Evolutionary conservation across 2,113 vertebrate genomes (phyloP).

Genomic region (Neomonachus schauinslandi): DNA sequence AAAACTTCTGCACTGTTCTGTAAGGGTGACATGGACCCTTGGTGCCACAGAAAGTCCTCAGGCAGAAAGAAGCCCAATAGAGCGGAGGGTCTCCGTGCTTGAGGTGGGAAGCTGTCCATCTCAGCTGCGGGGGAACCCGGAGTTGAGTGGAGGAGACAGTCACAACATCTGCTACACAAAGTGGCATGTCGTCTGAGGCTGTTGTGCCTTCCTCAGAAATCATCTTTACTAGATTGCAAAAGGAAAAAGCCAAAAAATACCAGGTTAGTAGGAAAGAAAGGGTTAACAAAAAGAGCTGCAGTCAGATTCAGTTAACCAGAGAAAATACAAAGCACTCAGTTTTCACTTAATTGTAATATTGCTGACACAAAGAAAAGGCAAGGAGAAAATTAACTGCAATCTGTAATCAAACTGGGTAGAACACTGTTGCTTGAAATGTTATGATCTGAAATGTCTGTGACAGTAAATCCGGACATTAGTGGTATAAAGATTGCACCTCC

Average conservation of each 20-base stretch:
- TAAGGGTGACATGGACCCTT: not conserved
- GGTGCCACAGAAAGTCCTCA: not conserved
- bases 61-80: not conserved
- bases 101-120: fast-evolving
- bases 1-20: not conserved
- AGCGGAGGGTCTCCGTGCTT: not conserved
- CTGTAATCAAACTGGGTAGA: slow-evolving; percentile 26
- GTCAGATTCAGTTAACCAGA: not conserved
- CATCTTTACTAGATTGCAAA: not conserved
- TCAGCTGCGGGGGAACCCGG: not conserved
- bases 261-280: not conserved
- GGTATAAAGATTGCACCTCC: not conserved
- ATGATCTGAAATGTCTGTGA: not conserved
- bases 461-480: not conserved
- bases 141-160: fast-evolving
- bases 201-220: not conserved
- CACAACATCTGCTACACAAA: not conserved
- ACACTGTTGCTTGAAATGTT: not conserved
- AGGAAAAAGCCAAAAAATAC: not conserved
- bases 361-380: not conserved
- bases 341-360: not conserved
- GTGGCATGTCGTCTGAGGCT: not conserved
- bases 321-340: not conserved
- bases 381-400: not conserved
- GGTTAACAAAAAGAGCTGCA: not conserved